These are phyloP conservation scores for Aplysia californica DNA, from an alignment of 1,140 invertebrate species.

Conservation along the genomic window DNA sequence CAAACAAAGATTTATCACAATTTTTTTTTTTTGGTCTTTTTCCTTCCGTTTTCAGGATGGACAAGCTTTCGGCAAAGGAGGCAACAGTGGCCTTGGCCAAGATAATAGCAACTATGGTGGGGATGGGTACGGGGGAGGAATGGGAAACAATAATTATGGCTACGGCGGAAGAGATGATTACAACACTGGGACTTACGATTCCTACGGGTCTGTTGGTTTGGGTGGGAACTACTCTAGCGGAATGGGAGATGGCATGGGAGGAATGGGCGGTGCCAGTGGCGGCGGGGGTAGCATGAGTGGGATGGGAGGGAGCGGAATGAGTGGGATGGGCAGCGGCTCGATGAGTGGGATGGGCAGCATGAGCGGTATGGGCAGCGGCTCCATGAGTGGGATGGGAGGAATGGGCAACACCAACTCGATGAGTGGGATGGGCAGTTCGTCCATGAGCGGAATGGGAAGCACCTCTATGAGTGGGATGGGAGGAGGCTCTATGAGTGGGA, in stretches of 20 bases:
- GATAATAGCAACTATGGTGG: conserved; percentile 10
- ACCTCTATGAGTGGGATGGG: not conserved
- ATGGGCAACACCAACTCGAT: no score
- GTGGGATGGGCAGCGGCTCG: not conserved
- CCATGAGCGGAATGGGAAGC: not conserved
- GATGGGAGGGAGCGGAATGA: not conserved
- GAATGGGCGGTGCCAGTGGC: not conserved
- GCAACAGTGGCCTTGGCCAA: conserved; percentile 27
- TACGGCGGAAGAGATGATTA: conserved; percentile 13
- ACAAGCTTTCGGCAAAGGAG: conserved; percentile 23
- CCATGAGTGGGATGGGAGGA: not conserved
- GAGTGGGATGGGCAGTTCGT: not conserved
- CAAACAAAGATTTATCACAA: no score
- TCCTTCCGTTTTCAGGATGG: conserved; percentile 26
- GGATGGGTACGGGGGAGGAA: conserved; percentile 6
- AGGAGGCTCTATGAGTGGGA: not conserved
- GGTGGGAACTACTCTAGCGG: no score
- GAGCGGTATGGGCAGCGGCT: not conserved
- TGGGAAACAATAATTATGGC: conserved; percentile 2
- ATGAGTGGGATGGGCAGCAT: not conserved
- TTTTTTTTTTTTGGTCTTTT: no score
- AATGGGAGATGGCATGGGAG: no score
- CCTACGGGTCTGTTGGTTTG: not conserved
- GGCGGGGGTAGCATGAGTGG: conserved; percentile 1
- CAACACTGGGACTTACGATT: no score